A percentile compares a stretch with the other conserved stretches of the same genome.
Conservation (phyloP, 2,113 vertebrate genomes). For the Psophia crepitans region DNA sequence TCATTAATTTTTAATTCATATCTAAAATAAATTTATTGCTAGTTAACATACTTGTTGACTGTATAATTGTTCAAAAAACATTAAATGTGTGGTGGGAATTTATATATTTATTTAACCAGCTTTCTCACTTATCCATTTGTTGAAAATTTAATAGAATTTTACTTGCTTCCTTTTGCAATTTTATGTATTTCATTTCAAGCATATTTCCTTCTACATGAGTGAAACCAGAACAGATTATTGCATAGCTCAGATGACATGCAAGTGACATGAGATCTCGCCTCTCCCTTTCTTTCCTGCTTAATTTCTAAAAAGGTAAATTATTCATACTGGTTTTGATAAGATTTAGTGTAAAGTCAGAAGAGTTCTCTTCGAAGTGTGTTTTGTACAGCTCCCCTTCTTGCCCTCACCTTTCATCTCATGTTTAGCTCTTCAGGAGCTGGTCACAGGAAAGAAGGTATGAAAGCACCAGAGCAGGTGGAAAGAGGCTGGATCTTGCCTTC, state of each 20-base stretch:
- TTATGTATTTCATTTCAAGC: not conserved
- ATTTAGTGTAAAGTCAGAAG: not conserved
- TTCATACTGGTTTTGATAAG: not conserved
- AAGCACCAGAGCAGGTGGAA: not conserved
- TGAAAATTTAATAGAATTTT: not conserved
- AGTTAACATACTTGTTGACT: not conserved
- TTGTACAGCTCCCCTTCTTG: not conserved
- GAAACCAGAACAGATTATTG: not conserved
- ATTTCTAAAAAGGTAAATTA: not conserved
- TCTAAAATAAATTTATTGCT: not conserved
- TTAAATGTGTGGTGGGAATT: not conserved
- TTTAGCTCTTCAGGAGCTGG: not conserved
- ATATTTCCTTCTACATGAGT: not conserved
- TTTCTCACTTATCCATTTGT: not conserved
- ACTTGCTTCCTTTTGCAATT: not conserved
- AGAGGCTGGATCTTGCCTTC: not conserved
- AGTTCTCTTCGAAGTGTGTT: not conserved
- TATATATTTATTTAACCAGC: not conserved
- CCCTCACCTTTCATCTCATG: accelerated
- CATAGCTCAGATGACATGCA: not conserved
- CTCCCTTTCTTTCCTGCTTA: not conserved
- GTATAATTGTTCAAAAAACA: not conserved
- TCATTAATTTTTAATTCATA: not conserved
- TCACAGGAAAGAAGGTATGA: not conserved
- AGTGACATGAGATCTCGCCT: not conserved